These are phyloP conservation scores for Cardiocondyla obscurior DNA, from an alignment of 1,140 invertebrate genomes.

Conservation along the genomic window DNA sequence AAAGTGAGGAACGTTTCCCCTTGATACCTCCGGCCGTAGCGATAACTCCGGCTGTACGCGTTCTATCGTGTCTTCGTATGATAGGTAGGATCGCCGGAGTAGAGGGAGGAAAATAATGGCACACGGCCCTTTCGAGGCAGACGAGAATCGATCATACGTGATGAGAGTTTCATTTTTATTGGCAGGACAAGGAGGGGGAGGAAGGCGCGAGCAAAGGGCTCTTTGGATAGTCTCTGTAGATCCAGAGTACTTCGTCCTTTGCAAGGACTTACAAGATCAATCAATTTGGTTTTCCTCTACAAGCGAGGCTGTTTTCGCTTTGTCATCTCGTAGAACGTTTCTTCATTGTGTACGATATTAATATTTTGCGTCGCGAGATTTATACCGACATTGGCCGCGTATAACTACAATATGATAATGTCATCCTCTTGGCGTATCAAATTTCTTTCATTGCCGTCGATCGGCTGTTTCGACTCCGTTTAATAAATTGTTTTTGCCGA, in stretches of 20 bases:
- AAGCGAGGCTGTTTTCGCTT: neutral
- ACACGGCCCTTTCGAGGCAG: conserved; percentile 68
- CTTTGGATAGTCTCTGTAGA: conserved; percentile 47
- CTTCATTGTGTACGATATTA: conserved; percentile 9
- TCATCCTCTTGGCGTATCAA: neutral
- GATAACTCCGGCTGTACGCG: conserved; percentile 56
- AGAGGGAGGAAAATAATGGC: conserved; percentile 70
- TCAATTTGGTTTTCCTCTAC: conserved; percentile 43
- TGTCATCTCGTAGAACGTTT: neutral
- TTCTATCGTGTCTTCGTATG: conserved; percentile 69
- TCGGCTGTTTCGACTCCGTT: neutral
- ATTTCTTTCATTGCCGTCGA: neutral
- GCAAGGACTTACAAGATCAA: conserved; percentile 41
- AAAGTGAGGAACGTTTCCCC: conserved; percentile 75
- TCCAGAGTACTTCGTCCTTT: conserved; percentile 25
- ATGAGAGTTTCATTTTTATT: conserved; percentile 81
- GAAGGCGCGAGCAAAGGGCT: conserved; percentile 67
- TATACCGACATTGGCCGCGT: neutral
- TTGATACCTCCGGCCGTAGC: conserved; percentile 12
- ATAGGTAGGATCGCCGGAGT: conserved; percentile 63
- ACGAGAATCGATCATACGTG: conserved; percentile 81
- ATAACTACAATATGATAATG: too few relatives aligned
- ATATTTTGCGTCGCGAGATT: neutral
- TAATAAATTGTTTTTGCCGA: conserved; percentile 18
- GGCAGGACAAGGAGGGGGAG: conserved; percentile 72